phyloP scores from a whole-genome alignment of 2,113 vertebrate species.

The Channa maculata region DNA sequence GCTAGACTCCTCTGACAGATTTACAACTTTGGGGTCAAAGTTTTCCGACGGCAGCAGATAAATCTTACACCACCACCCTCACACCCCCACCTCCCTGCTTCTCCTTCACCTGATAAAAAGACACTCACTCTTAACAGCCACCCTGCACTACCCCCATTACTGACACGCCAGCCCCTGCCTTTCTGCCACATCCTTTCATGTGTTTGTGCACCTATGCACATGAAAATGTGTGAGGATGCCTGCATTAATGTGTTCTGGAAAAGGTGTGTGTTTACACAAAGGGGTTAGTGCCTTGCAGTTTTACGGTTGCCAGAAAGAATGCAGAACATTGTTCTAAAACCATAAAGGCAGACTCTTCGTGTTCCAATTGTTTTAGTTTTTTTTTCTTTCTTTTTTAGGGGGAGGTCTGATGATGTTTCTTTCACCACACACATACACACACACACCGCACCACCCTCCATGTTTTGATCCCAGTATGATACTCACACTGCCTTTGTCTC shows the following conservation, averaged over 20 bases:
- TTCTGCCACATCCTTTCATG: constrained; percentile 74
- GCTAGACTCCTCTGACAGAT: constrained; percentile 87
- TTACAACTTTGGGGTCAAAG: constrained; percentile 86
- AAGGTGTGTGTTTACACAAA: constrained; percentile 1
- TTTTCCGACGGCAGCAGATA: constrained; percentile 85
- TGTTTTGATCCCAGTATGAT: constrained; percentile 66
- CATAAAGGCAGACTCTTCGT: constrained; percentile 67
- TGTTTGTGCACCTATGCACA: constrained; percentile 47
- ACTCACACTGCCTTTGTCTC: constrained; percentile 48
- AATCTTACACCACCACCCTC: constrained; percentile 74
- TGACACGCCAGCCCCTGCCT: neutral
- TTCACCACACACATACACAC: too few species aligned
- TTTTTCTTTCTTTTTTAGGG: neutral
- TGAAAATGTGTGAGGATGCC: constrained; percentile 13
- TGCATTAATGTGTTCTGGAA: constrained; percentile 20
- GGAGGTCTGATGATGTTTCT: constrained; percentile 27
- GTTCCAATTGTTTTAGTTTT: constrained; percentile 59
- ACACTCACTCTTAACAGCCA: constrained; percentile 60
- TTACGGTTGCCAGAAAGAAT: constrained; percentile 76
- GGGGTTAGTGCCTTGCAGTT: constrained; percentile 55
- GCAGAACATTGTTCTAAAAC: constrained; percentile 78
- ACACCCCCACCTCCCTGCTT: constrained; percentile 29
- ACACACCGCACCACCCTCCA: constrained; percentile 16
- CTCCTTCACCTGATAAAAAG: constrained; percentile 78
- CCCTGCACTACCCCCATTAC: constrained; percentile 34